phyloP scores from a whole-genome alignment of 2,113 vertebrate species.

The Zosterops japonicus region DNA sequence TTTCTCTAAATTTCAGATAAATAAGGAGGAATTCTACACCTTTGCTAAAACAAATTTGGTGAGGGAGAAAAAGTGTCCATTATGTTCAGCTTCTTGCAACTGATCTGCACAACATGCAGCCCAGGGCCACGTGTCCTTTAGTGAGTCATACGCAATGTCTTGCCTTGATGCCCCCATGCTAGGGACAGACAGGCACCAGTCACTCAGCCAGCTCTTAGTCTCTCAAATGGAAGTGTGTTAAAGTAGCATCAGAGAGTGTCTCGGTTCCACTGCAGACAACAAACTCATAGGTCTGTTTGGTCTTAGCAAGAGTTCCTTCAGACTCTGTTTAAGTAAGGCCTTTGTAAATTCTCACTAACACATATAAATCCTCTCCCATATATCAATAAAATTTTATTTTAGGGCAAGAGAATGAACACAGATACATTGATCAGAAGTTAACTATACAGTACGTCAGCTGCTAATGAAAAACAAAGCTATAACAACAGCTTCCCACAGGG shows the following conservation, averaged over 20 bases:
- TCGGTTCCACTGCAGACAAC: not conserved
- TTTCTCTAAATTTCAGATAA: not conserved
- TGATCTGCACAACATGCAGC: not conserved
- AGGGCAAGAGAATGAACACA: not conserved
- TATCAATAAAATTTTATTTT: constrained; percentile 19
- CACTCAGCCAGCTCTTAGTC: accelerated
- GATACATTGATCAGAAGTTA: not conserved
- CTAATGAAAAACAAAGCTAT: constrained; percentile 5
- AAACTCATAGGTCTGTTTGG: not conserved
- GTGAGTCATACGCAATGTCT: not conserved
- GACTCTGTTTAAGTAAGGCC: not conserved
- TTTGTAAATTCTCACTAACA: not conserved
- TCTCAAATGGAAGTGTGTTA: accelerated
- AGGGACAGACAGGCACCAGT: not conserved
- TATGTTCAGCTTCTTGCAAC: not conserved
- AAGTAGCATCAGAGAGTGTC: not conserved
- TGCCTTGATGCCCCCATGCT: accelerated
- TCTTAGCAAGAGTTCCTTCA: not conserved
- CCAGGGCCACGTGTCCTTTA: not conserved
- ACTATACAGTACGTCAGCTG: not conserved
- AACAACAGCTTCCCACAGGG: not conserved
- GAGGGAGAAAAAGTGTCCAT: not conserved
- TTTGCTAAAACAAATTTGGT: not conserved
- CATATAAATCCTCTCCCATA: not conserved
- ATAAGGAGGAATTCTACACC: not conserved